A percentile compares a stretch with the other conserved stretches of the same genome.
phyloP scores from a whole-genome alignment of 1,140 invertebrate genomes.

The Dinoponera quadriceps region DNA sequence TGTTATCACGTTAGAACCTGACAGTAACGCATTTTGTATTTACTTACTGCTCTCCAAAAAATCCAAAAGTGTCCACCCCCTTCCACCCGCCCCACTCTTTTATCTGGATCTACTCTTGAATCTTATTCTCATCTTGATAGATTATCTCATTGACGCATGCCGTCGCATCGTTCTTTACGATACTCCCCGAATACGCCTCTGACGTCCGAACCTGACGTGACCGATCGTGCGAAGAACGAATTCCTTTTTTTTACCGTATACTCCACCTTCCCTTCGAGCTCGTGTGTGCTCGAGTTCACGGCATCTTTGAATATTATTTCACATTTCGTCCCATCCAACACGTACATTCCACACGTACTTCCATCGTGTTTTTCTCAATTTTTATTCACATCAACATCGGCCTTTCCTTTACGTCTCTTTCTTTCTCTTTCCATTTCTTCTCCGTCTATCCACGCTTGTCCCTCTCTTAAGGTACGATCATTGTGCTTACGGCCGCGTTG shows the following conservation, averaged over 20 bases:
- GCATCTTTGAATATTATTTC: constrained; percentile 16
- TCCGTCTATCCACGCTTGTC: constrained; percentile 5
- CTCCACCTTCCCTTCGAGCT: background rate
- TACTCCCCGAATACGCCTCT: no score
- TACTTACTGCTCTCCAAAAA: constrained; percentile 51
- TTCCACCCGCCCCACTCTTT: background rate
- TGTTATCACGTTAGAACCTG: constrained; percentile 53
- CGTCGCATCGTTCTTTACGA: no score
- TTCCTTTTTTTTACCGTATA: background rate
- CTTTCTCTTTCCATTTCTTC: constrained; percentile 21
- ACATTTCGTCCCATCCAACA: background rate
- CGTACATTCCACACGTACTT: background rate
- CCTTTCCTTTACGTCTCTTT: background rate
- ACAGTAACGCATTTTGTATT: constrained; percentile 65
- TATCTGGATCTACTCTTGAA: background rate
- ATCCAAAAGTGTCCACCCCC: background rate
- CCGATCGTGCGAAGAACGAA: background rate
- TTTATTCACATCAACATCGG: background rate
- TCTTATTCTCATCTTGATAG: no score
- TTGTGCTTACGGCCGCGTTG: constrained; percentile 50
- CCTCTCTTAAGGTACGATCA: constrained; percentile 44
- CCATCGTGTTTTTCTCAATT: background rate
- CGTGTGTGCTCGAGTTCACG: background rate
- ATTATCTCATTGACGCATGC: no score
- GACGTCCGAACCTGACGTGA: background rate